Evolutionary conservation across 2,113 vertebrate genomes (phyloP).

Genomic region (Ophiodon elongatus): DNA sequence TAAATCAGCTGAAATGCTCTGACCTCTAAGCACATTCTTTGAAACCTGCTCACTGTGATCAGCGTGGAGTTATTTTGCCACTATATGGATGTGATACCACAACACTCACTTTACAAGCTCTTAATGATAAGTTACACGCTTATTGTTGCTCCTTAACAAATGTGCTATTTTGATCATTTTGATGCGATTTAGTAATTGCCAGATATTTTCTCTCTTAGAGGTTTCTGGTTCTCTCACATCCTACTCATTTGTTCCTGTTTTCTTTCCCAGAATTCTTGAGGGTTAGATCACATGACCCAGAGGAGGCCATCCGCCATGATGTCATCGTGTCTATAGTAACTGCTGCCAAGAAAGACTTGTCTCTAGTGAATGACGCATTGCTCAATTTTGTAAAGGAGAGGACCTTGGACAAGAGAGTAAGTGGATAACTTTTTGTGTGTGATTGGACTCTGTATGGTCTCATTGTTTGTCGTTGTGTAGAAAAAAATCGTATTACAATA

Average conservation of each 20-base stretch:
- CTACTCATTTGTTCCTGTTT: conserved; percentile 21
- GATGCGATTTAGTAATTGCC: neutral
- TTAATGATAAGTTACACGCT: neutral
- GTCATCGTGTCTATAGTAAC: conserved; percentile 99
- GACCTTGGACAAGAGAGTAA: conserved; percentile 96
- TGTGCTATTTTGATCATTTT: neutral
- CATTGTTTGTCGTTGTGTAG: neutral
- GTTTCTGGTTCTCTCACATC: neutral
- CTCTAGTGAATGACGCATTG: conserved; percentile 96
- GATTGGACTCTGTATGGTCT: neutral
- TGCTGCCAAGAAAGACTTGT: conserved; percentile 97
- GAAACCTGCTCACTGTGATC: neutral
- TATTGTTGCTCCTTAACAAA: neutral
- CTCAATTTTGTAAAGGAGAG: conserved; percentile 98
- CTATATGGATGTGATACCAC: neutral
- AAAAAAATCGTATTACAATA: too few relatives aligned
- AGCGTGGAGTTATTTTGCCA: too few relatives aligned
- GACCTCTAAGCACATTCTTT: neutral
- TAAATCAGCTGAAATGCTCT: conserved; percentile 15
- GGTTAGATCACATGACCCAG: conserved; percentile 97
- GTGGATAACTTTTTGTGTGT: neutral
- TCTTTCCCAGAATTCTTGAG: conserved; percentile 92
- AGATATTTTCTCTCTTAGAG: neutral
- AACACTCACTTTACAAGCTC: neutral
- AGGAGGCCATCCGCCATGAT: conserved; percentile 98